Percentiles rank a stretch among this genome's conserved stretches.
Evolutionary conservation across 92 coral and sea anemone genomes (phyloP).

Genomic region (Paramuricea clavata): DNA sequence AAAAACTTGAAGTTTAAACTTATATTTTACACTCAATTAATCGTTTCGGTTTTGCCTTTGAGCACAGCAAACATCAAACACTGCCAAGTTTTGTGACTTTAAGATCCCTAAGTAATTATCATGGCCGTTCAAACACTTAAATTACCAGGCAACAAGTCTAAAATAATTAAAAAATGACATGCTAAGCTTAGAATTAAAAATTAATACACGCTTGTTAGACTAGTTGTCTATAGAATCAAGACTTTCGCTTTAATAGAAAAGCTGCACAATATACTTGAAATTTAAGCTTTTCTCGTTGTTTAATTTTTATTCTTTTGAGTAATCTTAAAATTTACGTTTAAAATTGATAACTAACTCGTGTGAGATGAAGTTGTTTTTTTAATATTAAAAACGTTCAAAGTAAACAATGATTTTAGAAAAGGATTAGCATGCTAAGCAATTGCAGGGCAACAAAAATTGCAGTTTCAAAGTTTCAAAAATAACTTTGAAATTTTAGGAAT

Average conservation of each 20-base stretch:
- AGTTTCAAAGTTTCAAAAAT: background rate
- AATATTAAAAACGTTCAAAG: background rate
- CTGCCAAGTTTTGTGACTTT: background rate
- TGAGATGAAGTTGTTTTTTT: background rate
- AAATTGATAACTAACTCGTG: background rate
- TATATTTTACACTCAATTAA: too few relatives aligned
- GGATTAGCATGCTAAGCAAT: constrained; percentile 22
- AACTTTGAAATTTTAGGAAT: background rate
- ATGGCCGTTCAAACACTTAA: constrained; percentile 17
- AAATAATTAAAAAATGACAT: constrained; percentile 20
- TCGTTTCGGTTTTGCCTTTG: background rate
- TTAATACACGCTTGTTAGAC: background rate
- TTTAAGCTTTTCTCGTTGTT: too few relatives aligned
- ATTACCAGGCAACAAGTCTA: constrained; percentile 50
- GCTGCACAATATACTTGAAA: too few relatives aligned
- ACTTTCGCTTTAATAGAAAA: too few relatives aligned
- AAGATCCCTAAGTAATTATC: constrained; percentile 24
- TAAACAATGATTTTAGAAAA: constrained; percentile 13
- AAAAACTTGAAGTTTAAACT: too few relatives aligned
- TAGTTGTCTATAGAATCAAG: background rate
- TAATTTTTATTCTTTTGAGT: background rate
- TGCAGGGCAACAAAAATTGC: background rate
- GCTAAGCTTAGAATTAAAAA: background rate
- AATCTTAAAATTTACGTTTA: background rate
- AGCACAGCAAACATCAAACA: background rate